These are phyloP conservation scores for Limnephilus lunatus DNA, from an alignment of 2,888 invertebrate species.

Conservation along the genomic window DNA sequence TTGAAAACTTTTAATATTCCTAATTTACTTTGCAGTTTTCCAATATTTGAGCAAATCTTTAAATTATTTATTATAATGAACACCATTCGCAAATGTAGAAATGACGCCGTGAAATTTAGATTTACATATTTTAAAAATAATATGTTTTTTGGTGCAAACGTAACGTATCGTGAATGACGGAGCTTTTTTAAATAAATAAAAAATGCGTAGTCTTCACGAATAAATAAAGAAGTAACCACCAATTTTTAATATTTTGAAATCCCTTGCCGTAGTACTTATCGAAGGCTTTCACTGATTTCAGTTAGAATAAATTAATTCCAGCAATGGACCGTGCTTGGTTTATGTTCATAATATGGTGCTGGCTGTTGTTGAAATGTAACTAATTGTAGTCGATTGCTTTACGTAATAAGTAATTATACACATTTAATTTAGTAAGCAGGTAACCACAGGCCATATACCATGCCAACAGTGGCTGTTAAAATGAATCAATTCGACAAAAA, in stretches of 20 bases:
- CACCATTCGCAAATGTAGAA: no score
- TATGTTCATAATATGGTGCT: background rate
- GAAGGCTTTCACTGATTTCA: background rate
- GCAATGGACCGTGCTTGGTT: background rate
- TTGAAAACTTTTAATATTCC: no score
- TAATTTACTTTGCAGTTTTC: no score
- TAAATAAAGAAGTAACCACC: no score
- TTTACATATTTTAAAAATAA: no score
- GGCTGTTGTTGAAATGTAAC: slow-evolving; percentile 20
- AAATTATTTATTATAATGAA: no score
- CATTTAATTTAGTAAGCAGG: slow-evolving; percentile 19
- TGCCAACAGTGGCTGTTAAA: no score
- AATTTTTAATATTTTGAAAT: background rate
- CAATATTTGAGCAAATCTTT: no score
- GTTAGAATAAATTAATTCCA: background rate
- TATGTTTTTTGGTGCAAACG: background rate
- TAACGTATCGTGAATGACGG: background rate
- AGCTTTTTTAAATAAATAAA: background rate
- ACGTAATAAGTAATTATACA: slow-evolving; percentile 11
- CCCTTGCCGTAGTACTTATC: background rate
- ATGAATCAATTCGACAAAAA: no score
- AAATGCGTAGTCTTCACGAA: background rate
- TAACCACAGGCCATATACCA: background rate
- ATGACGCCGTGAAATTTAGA: no score
- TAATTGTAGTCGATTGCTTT: slow-evolving; percentile 9